Conservation (phyloP, 2,888 invertebrate species). For the Helleia helle region DNA sequence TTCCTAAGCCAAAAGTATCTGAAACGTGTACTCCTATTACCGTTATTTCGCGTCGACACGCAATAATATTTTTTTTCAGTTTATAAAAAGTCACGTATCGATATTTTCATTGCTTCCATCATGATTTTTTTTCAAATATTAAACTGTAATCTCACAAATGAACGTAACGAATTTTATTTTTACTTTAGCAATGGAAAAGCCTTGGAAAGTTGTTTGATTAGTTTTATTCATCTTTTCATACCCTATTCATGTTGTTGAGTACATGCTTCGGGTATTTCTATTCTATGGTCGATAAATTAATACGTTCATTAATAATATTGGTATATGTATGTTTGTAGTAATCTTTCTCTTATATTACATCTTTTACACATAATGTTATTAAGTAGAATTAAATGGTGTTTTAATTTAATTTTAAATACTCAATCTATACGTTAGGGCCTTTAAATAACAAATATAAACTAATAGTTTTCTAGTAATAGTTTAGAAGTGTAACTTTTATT, state of each 20-base stretch:
- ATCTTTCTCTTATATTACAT: too few relatives aligned
- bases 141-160: constrained; percentile 5
- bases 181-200: neutral
- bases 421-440: too few relatives aligned
- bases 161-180: constrained; percentile 1
- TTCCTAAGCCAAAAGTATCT: neutral
- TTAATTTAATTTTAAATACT: too few relatives aligned
- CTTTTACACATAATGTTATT: too few relatives aligned
- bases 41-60: neutral
- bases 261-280: neutral
- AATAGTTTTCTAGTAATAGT: too few relatives aligned
- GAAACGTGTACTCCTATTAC: neutral
- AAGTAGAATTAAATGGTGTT: too few relatives aligned
- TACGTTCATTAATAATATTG: neutral
- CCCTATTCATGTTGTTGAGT: neutral
- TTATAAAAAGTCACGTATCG: constrained; percentile 6
- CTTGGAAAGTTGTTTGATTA: too few relatives aligned
- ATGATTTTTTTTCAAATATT: neutral
- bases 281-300: neutral
- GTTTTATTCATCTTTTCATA: too few relatives aligned
- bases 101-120: neutral
- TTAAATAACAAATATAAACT: too few relatives aligned
- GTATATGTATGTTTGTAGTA: neutral
- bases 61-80: constrained; percentile 2
- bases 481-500: too few relatives aligned